phyloP scores from a whole-genome alignment of 2,888 invertebrate species.

The Macrosoma leucophasiata region DNA sequence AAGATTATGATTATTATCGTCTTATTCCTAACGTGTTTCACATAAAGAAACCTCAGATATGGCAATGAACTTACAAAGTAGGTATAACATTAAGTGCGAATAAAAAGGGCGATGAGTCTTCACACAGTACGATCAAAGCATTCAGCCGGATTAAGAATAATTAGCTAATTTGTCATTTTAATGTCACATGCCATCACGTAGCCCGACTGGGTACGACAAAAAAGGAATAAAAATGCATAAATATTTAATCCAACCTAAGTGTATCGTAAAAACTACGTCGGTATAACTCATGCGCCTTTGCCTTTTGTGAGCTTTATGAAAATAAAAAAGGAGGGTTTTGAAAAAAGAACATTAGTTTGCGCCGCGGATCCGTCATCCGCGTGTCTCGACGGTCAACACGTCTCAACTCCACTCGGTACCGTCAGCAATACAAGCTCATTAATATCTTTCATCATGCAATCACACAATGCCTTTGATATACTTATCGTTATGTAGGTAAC shows the following conservation, averaged over 20 bases:
- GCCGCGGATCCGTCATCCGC: conserved; percentile 70
- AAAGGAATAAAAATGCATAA: conserved; percentile 57
- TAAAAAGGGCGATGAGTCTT: conserved; percentile 44
- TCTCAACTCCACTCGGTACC: no score
- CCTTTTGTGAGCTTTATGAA: conserved; percentile 66
- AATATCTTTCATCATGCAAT: no score
- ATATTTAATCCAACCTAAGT: conserved; percentile 65
- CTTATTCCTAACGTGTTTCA: no score
- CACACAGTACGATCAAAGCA: conserved; percentile 51
- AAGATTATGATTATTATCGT: no score
- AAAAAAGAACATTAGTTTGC: conserved; percentile 69
- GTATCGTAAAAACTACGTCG: conserved; percentile 71
- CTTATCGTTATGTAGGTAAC: no score
- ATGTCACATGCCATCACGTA: conserved; percentile 75
- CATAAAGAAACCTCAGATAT: conserved; percentile 20
- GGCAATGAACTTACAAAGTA: conserved; percentile 43
- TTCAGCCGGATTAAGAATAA: conserved; percentile 71
- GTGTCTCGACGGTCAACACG: conserved; percentile 56
- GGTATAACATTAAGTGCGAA: conserved; percentile 33
- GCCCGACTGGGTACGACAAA: conserved; percentile 37
- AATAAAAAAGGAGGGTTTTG: conserved; percentile 53
- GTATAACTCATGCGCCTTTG: conserved; percentile 67
- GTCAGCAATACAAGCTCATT: no score
- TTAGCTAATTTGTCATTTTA: conserved; percentile 75
- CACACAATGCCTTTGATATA: no score